phyloP scores from a whole-genome alignment of 2,113 vertebrate genomes.

The Myrmecophaga tridactyla region DNA sequence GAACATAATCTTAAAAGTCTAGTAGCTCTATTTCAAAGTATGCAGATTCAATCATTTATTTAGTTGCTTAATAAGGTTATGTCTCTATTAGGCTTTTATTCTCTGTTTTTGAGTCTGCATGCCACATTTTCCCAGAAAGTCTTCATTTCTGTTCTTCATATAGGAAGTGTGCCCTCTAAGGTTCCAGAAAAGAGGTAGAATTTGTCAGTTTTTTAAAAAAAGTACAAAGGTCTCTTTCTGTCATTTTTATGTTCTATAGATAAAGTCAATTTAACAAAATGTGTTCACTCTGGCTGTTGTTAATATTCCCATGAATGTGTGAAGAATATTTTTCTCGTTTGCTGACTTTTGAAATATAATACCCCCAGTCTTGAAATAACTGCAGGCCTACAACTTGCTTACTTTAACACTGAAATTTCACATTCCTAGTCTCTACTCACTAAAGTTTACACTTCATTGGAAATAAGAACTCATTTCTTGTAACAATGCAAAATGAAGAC shows the following conservation, averaged over 20 bases:
- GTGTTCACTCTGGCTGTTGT: not conserved
- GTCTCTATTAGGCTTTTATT: not conserved
- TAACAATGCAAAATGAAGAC: not conserved
- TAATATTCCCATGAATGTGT: not conserved
- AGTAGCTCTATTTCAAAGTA: not conserved
- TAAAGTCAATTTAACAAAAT: not conserved
- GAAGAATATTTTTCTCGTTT: not conserved
- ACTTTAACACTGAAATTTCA: not conserved
- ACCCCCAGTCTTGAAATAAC: not conserved
- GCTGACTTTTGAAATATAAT: not conserved
- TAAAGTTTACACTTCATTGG: not conserved
- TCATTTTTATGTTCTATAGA: not conserved
- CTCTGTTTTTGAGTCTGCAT: too few species aligned
- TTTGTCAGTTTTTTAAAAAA: not conserved
- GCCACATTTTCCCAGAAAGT: not conserved
- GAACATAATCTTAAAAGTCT: not conserved
- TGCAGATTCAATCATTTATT: not conserved
- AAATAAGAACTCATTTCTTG: not conserved
- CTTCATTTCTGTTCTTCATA: not conserved
- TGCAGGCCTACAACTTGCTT: not conserved
- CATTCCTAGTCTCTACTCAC: not conserved
- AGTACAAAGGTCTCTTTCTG: not conserved
- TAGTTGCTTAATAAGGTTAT: not conserved
- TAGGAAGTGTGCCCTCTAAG: not conserved
- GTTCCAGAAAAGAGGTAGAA: not conserved